Conservation (phyloP, 2,888 invertebrate genomes). For the Tenthredo mesomela region DNA sequence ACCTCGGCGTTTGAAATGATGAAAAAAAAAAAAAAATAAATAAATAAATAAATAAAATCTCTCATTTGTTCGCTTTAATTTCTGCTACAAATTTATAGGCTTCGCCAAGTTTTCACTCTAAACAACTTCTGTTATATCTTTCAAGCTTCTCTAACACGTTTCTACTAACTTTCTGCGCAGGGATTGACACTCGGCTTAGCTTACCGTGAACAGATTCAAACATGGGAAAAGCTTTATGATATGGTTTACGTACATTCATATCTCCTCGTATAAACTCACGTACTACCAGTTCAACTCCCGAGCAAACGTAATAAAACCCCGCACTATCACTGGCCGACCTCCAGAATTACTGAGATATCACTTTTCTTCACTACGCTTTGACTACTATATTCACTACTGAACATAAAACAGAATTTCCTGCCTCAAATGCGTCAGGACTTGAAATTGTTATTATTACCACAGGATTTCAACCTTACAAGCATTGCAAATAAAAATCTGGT, state of each 20-base stretch:
- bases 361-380: conserved; percentile 34
- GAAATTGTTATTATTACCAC: neutral
- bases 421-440: neutral
- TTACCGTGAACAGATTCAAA: conserved; percentile 38
- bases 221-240: conserved; percentile 37
- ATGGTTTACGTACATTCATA: conserved; percentile 43
- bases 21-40: neutral
- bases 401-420: conserved; percentile 24
- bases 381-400: neutral
- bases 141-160: neutral
- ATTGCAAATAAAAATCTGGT: neutral
- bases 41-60: too few species aligned
- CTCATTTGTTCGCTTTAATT: neutral
- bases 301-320: conserved; percentile 47
- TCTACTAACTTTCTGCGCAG: neutral
- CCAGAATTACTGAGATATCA: conserved; percentile 49
- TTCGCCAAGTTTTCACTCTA: neutral
- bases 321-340: conserved; percentile 17
- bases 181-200: conserved; percentile 35
- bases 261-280: conserved; percentile 23
- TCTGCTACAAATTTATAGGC: neutral
- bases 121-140: conserved; percentile 3
- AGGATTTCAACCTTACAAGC: neutral
- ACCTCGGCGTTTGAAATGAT: neutral
- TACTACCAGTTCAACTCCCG: conserved; percentile 24